A percentile compares a stretch with the other conserved stretches of the same genome.
Evolutionary conservation across 2,797 vertebrate genomes (phyloP).

Genomic region (Myotis myotis): DNA sequence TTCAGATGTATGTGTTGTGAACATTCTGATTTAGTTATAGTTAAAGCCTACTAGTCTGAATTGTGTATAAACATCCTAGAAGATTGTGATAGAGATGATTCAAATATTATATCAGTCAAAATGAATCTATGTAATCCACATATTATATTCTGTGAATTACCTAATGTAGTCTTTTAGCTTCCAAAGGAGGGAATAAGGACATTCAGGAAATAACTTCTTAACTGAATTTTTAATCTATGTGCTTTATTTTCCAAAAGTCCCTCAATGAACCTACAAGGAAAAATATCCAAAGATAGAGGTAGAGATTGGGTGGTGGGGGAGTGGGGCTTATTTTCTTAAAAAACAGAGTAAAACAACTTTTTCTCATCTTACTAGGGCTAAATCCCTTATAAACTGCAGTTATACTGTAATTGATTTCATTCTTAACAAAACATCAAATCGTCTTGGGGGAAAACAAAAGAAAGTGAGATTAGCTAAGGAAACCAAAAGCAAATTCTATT

Average conservation of each 20-base stretch:
- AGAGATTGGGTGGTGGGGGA: no score
- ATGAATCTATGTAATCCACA: neutral
- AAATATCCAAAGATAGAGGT: neutral
- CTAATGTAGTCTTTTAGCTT: neutral
- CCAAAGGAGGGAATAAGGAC: neutral
- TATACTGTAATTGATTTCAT: conserved; percentile 40
- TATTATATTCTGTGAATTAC: neutral
- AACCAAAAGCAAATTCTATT: conserved; percentile 71
- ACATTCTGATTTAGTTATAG: neutral
- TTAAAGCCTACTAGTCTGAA: neutral
- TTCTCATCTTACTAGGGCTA: conserved; percentile 40
- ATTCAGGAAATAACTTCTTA: neutral
- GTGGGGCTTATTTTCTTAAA: neutral
- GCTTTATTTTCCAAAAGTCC: neutral
- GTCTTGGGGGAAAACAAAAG: conserved; percentile 57
- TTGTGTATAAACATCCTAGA: neutral
- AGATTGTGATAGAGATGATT: neutral
- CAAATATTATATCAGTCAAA: neutral
- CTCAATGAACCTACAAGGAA: conserved; percentile 3
- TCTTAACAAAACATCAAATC: conserved; percentile 71
- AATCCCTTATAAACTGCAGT: conserved; percentile 57
- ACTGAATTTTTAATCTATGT: neutral
- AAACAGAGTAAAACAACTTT: neutral
- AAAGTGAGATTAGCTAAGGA: conserved; percentile 65
- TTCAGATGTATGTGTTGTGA: neutral